Evolutionary conservation across 2,888 invertebrate genomes (phyloP), one percentile per base, ranked within the genome.

Genomic region (Drosophila pseudotakahashii): DNA sequence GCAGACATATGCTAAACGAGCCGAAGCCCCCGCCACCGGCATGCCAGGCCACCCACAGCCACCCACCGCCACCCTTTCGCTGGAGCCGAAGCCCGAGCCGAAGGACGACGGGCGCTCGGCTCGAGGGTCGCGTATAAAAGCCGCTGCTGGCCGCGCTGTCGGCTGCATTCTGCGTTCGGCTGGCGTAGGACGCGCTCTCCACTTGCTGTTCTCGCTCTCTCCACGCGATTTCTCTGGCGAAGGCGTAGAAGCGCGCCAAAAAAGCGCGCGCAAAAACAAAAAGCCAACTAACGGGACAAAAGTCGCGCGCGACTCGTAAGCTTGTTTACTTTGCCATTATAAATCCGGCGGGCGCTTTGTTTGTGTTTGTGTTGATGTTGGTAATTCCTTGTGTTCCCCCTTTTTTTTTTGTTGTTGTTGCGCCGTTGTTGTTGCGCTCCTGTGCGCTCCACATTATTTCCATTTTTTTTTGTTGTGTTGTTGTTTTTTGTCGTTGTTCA

Each of bases 151-250:
- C 45, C 36, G 37, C 52, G 53, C 58, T 16, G 32, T 39, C 54
- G 66, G 60, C 73, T 79, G 84, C 87, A 87, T 87, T 82, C 81
- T 84, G 75, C 84, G 81, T 87, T 75, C 87, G 79, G 77, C 81
- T 78, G 64, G 72, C 87, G 76, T 78, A 71, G 81, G 72, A 75
- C 76, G 81, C 80, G 75, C 72, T 81, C 58, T 41, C 23, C 19
- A 36, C 13, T 19, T 7, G 14, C 44, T 41, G 30, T n/a, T n/a
- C 52, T 45, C 42, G 48, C 32, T 48, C 32, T 36, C 13, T 32
- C 7, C 16, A 7, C 58, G 54, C 54, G 58, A 39, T 10, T 11
- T 16, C 26, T 30, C 39, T 39, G n/a, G 7, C 52, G 58, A 48
- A 53, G 42, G 30, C 32, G 10, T 32, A 47, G 47, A 62, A 58